Conservation (phyloP, 2,113 vertebrate genomes). For the Brachyhypopomus gauderio region DNA sequence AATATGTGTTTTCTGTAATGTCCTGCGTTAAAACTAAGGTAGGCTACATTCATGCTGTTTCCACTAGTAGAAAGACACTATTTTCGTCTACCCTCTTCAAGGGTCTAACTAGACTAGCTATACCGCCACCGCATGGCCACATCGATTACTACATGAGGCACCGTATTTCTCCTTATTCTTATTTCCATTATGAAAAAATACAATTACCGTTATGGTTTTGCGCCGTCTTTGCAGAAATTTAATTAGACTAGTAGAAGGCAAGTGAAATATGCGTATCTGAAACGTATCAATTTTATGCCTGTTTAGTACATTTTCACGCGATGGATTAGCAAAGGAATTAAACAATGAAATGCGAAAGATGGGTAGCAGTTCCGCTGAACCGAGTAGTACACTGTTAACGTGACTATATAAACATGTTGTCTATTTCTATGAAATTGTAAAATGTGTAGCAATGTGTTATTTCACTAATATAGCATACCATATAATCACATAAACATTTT, state of each 20-base stretch:
- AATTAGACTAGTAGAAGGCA: not conserved
- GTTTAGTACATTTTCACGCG: not conserved
- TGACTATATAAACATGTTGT: not conserved
- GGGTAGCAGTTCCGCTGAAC: not conserved
- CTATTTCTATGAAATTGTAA: no score
- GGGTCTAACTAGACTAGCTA: not conserved
- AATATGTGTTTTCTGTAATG: not conserved
- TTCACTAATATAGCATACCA: no score
- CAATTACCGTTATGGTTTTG: not conserved
- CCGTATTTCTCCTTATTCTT: not conserved
- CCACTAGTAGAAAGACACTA: not conserved
- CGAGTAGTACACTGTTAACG: not conserved
- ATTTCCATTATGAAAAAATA: conserved; percentile 13
- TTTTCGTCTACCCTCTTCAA: not conserved
- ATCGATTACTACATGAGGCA: conserved; percentile 37
- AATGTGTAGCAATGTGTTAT: no score
- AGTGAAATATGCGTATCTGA: not conserved
- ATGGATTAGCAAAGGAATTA: not conserved
- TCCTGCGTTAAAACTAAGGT: not conserved
- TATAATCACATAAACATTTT: no score
- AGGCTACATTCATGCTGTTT: not conserved
- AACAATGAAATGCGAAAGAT: not conserved
- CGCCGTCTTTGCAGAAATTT: not conserved
- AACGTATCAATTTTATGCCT: not conserved
- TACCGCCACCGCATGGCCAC: conserved; percentile 55